phyloP scores from a whole-genome alignment of 2,797 vertebrate genomes.

The Notolabrus celidotus region DNA sequence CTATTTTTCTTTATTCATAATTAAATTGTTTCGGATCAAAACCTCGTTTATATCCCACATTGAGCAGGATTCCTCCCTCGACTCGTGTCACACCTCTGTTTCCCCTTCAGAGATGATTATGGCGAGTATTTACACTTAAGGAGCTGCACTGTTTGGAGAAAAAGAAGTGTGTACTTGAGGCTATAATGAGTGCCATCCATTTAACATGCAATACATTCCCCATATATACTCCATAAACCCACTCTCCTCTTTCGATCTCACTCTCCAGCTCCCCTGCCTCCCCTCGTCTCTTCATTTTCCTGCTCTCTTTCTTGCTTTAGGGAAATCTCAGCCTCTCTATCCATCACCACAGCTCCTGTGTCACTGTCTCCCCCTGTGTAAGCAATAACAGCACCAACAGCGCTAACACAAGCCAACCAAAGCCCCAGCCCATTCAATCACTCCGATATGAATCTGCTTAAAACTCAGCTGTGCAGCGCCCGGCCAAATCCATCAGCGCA shows the following conservation, averaged over 20 bases:
- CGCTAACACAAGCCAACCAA: conserved; percentile 54
- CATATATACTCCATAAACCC: conserved; percentile 1
- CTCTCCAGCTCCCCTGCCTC: conserved; percentile 14
- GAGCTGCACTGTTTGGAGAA: conserved; percentile 12
- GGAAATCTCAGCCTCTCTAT: conserved; percentile 59
- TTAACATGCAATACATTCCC: conserved; percentile 32
- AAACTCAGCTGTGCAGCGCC: conserved; percentile 51
- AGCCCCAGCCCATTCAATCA: conserved; percentile 72
- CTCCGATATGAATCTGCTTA: conserved; percentile 78
- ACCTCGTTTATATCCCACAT: background rate
- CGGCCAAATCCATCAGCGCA: conserved; percentile 71
- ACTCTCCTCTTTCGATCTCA: background rate
- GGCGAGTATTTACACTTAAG: conserved; percentile 20
- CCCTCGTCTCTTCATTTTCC: conserved; percentile 12
- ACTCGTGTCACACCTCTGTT: conserved; percentile 14
- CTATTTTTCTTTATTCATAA: background rate
- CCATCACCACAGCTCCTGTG: conserved; percentile 56
- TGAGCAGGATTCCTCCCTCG: conserved; percentile 1
- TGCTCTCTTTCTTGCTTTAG: conserved; percentile 24
- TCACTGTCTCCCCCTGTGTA: conserved; percentile 42
- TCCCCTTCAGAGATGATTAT: conserved; percentile 24
- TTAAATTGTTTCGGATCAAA: background rate
- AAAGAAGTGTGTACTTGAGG: conserved; percentile 24
- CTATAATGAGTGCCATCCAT: conserved; percentile 32
- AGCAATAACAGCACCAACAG: conserved; percentile 65